These are phyloP conservation scores for Watsonalla cultraria DNA, from an alignment of 2,888 invertebrate species.

Conservation along the genomic window DNA sequence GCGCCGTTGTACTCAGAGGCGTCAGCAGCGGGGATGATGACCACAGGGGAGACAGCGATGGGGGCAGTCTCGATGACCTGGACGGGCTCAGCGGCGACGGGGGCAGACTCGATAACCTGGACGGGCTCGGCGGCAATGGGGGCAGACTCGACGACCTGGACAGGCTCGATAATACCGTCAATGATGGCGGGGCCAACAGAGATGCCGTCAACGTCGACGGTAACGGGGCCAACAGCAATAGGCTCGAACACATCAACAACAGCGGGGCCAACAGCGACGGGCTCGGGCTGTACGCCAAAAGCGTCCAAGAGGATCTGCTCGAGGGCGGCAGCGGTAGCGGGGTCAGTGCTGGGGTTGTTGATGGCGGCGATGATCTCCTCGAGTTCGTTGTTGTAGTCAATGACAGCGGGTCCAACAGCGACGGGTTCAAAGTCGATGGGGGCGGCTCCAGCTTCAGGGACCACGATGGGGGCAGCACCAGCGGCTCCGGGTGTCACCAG, in stretches of 20 bases:
- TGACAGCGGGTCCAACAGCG: constrained; percentile 21
- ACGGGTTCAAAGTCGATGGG: constrained; percentile 19
- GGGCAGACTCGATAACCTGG: neutral
- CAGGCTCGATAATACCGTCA: neutral
- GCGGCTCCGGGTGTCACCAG: constrained; percentile 16
- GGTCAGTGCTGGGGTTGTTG: constrained; percentile 27
- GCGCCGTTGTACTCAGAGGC: constrained; percentile 4
- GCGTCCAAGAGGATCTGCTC: neutral
- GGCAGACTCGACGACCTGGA: neutral
- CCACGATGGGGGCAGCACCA: constrained; percentile 20
- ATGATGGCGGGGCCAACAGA: too few species aligned
- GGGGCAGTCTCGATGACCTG: neutral
- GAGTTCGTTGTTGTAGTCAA: constrained; percentile 10
- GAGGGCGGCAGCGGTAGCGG: constrained; percentile 8
- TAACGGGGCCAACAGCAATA: neutral
- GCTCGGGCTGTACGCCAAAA: neutral
- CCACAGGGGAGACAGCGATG: constrained; percentile 1
- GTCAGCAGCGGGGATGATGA: neutral
- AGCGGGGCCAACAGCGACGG: neutral
- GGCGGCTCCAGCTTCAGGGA: constrained; percentile 13
- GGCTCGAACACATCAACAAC: neutral
- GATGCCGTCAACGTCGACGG: too few species aligned
- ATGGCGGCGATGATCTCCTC: constrained; percentile 25
- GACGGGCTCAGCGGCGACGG: neutral
- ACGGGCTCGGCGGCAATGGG: constrained; percentile 4